Conservation (phyloP, 2,888 invertebrate species). For the Physocephala rufipes region DNA sequence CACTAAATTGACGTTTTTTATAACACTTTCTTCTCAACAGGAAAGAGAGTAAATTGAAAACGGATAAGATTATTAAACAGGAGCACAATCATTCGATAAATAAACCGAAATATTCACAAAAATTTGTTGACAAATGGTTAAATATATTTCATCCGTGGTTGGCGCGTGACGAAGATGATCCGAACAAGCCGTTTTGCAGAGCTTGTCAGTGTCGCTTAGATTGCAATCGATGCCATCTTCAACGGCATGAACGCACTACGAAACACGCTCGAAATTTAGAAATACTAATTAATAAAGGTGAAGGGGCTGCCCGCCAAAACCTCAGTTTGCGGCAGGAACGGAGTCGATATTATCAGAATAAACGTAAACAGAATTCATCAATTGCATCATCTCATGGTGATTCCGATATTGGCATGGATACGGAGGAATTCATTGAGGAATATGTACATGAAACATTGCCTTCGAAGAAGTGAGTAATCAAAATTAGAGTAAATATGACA, state of each 20-base stretch:
- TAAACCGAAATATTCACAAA: constrained; percentile 58
- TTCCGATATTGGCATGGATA: constrained; percentile 45
- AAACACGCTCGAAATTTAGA: constrained; percentile 60
- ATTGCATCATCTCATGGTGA: constrained; percentile 44
- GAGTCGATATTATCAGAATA: constrained; percentile 59
- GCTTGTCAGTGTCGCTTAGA: constrained; percentile 60
- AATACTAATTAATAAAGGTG: constrained; percentile 55
- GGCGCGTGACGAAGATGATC: constrained; percentile 53
- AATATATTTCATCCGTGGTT: constrained; percentile 61
- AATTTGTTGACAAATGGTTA: constrained; percentile 61
- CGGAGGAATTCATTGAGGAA: constrained; percentile 46
- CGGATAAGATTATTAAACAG: constrained; percentile 47
- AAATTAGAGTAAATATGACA: not conserved
- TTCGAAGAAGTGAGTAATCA: constrained; percentile 28
- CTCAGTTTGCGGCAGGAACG: constrained; percentile 57
- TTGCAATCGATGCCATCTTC: constrained; percentile 61
- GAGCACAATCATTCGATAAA: constrained; percentile 36
- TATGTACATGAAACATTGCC: constrained; percentile 32
- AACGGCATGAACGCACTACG: constrained; percentile 59
- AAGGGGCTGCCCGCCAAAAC: constrained; percentile 55
- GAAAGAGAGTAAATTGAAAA: constrained; percentile 57
- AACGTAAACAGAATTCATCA: constrained; percentile 46
- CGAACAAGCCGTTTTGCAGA: constrained; percentile 59
- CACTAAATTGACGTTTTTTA: not conserved
- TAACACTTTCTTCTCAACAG: constrained; percentile 45